phyloP scores from a whole-genome alignment of 2,888 invertebrate species.

The Automeris io region DNA sequence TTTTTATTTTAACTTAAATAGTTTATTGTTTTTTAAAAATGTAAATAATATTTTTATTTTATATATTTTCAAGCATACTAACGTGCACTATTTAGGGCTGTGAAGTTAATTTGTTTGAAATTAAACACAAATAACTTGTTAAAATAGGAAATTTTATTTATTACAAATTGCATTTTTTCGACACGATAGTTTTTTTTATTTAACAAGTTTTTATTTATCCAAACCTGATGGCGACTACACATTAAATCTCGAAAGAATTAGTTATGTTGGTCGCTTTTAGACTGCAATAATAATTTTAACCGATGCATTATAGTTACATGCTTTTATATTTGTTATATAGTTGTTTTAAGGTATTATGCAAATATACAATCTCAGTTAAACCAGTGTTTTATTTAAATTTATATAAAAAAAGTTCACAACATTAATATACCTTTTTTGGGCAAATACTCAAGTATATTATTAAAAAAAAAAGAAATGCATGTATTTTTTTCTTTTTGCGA shows the following conservation, averaged over 20 bases:
- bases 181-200: background rate
- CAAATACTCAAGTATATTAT: too few species aligned
- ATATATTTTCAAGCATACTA: too few species aligned
- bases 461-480: too few species aligned
- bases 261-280: slow-evolving; percentile 35
- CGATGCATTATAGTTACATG: slow-evolving; percentile 22
- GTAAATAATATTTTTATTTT: too few species aligned
- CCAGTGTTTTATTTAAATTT: slow-evolving; percentile 30
- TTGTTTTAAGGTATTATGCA: slow-evolving; percentile 29
- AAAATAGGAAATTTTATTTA: background rate
- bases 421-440: too few species aligned
- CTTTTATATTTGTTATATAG: slow-evolving; percentile 24
- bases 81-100: too few species aligned
- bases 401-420: background rate
- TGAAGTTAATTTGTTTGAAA: too few species aligned
- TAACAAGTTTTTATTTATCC: background rate
- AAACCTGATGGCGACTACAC: background rate
- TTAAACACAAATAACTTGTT: too few species aligned
- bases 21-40: too few species aligned
- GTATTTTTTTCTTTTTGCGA: too few species aligned
- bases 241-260: slow-evolving; percentile 11
- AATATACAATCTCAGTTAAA: slow-evolving; percentile 31
- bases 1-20: too few species aligned
- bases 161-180: too few species aligned
- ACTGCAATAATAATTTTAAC: slow-evolving; percentile 16